Percentiles rank a stretch among this genome's conserved stretches.
These are phyloP conservation scores for Cyanistes caeruleus DNA, from an alignment of 2,113 vertebrate species.

Conservation along the genomic window DNA sequence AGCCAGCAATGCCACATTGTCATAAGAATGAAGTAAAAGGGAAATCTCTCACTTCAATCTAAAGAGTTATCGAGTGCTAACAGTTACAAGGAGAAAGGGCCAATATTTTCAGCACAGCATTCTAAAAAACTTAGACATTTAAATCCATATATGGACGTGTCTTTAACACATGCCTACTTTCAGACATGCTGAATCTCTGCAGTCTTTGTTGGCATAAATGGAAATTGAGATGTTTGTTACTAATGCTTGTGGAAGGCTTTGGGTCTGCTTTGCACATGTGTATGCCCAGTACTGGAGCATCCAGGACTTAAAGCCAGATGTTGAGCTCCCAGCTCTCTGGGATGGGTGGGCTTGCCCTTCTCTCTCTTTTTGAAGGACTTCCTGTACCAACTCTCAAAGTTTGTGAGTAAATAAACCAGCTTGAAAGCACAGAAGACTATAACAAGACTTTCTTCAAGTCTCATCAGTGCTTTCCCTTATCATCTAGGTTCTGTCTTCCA, in stretches of 20 bases:
- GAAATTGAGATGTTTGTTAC: neutral
- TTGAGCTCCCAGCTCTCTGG: neutral
- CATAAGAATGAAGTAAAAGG: neutral
- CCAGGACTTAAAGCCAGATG: neutral
- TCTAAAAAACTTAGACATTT: neutral
- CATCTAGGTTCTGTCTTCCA: neutral
- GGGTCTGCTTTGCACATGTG: constrained; percentile 19
- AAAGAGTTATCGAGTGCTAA: neutral
- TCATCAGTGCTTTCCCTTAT: neutral
- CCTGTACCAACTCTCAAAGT: neutral
- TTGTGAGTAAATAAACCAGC: neutral
- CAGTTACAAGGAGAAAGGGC: neutral
- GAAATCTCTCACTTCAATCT: neutral
- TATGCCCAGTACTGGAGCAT: neutral
- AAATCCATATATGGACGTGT: neutral
- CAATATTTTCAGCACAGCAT: neutral
- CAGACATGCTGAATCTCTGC: neutral
- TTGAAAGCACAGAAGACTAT: neutral
- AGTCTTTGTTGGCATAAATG: constrained; percentile 26
- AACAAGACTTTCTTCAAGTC: neutral
- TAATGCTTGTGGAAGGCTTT: neutral
- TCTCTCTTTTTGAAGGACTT: neutral
- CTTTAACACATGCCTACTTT: constrained; percentile 11
- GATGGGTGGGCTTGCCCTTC: neutral
- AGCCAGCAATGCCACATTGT: neutral